These are phyloP conservation scores for Aleiodes leptofemur DNA, from an alignment of 2,888 invertebrate genomes.

Conservation along the genomic window DNA sequence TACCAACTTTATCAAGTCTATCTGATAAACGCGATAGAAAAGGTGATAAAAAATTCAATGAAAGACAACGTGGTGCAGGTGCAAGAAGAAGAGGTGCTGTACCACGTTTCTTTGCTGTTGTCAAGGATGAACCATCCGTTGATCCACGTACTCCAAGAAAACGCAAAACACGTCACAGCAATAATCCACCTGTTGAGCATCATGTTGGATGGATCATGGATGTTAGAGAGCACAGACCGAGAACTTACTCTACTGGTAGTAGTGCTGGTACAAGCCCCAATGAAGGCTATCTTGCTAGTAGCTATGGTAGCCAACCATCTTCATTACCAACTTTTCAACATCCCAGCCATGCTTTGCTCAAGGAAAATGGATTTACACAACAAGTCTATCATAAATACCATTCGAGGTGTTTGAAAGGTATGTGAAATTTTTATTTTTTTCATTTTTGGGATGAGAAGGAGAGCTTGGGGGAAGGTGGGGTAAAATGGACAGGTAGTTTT, in stretches of 20 bases:
- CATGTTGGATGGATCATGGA: slow-evolving; percentile 99
- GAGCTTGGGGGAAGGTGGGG: no score
- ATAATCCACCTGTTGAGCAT: slow-evolving; percentile 94
- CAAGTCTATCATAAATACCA: slow-evolving; percentile 98
- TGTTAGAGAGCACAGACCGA: slow-evolving; percentile 86
- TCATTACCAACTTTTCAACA: slow-evolving; percentile 95
- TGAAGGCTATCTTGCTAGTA: slow-evolving; percentile 81
- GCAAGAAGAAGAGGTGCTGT: slow-evolving; percentile 77
- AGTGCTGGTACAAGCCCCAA: slow-evolving; percentile 87
- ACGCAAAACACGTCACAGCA: slow-evolving; percentile 93
- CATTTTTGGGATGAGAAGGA: neutral
- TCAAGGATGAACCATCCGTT: slow-evolving; percentile 83
- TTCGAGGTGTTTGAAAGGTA: slow-evolving; percentile 93
- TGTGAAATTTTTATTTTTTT: slow-evolving; percentile 45
- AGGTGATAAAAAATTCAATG: slow-evolving; percentile 64
- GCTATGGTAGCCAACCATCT: slow-evolving; percentile 88
- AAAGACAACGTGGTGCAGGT: slow-evolving; percentile 58
- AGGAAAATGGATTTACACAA: slow-evolving; percentile 98
- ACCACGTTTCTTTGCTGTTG: slow-evolving; percentile 95
- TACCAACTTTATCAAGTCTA: slow-evolving; percentile 54
- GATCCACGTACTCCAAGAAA: slow-evolving; percentile 86
- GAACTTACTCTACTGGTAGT: slow-evolving; percentile 87
- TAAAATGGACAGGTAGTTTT: no score
- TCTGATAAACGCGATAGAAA: slow-evolving; percentile 65
- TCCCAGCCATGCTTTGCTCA: slow-evolving; percentile 94